These are phyloP conservation scores for Coracopsis vasa DNA, from an alignment of 2,113 vertebrate species.

Conservation along the genomic window DNA sequence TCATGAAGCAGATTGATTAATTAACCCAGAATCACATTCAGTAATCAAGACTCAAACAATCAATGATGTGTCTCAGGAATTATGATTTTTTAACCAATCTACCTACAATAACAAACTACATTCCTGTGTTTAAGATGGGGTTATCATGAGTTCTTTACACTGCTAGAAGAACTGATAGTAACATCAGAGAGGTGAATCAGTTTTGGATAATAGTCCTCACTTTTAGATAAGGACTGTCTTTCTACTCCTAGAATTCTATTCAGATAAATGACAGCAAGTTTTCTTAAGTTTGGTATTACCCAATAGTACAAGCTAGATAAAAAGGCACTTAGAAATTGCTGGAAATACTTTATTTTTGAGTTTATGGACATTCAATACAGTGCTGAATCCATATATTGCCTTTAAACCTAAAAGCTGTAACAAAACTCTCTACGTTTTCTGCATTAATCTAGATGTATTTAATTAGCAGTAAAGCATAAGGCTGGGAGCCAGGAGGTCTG, in stretches of 20 bases:
- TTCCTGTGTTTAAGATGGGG: neutral
- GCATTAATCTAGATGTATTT: conserved; percentile 28
- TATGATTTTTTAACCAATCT: neutral
- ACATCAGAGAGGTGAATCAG: neutral
- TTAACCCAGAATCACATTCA: neutral
- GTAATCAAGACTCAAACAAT: neutral
- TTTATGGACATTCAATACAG: conserved; percentile 52
- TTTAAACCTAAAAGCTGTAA: conserved; percentile 49
- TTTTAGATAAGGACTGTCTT: neutral
- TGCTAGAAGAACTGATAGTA: neutral
- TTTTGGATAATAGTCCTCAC: neutral
- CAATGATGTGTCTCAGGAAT: neutral
- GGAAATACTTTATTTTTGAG: conserved; percentile 33
- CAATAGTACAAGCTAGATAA: neutral
- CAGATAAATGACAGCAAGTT: neutral
- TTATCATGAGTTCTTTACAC: neutral
- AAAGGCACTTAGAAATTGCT: neutral
- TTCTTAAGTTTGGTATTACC: neutral
- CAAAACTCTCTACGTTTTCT: conserved; percentile 27
- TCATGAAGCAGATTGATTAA: neutral
- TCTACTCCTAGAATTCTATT: neutral
- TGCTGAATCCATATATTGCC: conserved; percentile 35
- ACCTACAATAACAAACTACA: neutral
- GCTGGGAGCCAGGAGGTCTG: conserved; percentile 55
- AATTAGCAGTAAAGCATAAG: conserved; percentile 43